Base-by-base conservation (phyloP, 2,113 vertebrate species). In the Martes martes region DNA sequence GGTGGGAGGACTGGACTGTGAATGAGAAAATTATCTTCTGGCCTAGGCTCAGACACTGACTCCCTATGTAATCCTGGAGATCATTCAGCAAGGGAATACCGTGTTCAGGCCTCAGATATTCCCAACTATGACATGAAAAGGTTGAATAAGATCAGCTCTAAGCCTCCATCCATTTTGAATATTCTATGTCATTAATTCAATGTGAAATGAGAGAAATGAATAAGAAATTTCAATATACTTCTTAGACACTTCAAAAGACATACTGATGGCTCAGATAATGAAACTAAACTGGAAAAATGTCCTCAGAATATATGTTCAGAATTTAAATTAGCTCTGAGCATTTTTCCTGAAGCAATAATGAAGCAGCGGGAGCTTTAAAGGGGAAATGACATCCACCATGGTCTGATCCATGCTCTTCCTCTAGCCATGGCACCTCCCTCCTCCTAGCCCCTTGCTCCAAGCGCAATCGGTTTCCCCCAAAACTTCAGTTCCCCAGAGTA, bases 171-270 rank as follows among this genome's bases (percentile, higher is more conserved):
- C 81, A 92, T 50, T 96, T 31, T 55, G 88, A 96, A 97, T 87
- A 94, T 67, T 92, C 97, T 95, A 71, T n/a, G 69, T 76, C 96
- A 96, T 97, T 97, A 97, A 92, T 96, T 96, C 96, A 96, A 95
- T 91, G 93, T 91, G 92, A 96, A 97, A 94, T 96, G 87, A 95
- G 92, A 93, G 90, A 97, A 96, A 95, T 4, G n/a, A 85, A 47
- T 67, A 87, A 96, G 95, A 97, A 97, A 98, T 96, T 97, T 96
- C 95, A 95, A 95, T 91, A 92, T 39, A 88, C 79, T 95, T 95
- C 94, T 98, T 85, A 92, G 96, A 92, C 16, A 98, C 94, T 97
- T 97, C 97, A 96, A 95, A 98, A 97, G 97, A 96, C 91, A 97
- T 88, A 92, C 74, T 97, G 98, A 97, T 95, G 91, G 90, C 78